Evolutionary conservation across 1,140 invertebrate species (phyloP).

Genomic region (Pteromalus puparum): DNA sequence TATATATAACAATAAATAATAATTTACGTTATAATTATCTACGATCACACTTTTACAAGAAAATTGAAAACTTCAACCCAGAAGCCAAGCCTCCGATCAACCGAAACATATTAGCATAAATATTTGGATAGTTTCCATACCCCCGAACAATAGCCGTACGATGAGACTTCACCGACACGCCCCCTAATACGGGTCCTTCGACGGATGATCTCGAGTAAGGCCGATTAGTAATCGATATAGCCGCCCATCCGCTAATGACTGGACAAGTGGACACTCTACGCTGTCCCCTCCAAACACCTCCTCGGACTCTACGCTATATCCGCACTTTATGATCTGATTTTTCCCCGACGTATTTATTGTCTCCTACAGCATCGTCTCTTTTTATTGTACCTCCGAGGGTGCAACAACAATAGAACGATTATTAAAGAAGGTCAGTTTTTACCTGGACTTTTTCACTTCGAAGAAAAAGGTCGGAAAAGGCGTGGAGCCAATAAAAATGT

Average conservation of each 20-base stretch:
- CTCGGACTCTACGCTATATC: not conserved
- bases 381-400: not conserved
- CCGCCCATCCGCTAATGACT: not conserved
- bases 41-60: too few species aligned
- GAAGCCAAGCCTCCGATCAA: not conserved
- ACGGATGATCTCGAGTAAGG: not conserved
- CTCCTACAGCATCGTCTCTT: not conserved
- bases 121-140: slow-evolving; percentile 5
- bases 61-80: not conserved
- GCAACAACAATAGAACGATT: not conserved
- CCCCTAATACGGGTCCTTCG: not conserved
- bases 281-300: not conserved
- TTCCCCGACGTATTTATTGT: not conserved
- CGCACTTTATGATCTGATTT: not conserved
- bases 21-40: too few species aligned
- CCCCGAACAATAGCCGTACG: not conserved
- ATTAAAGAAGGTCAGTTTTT: not conserved
- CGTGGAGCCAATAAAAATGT: not conserved
- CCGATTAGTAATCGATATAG: slow-evolving; percentile 35
- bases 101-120: slow-evolving; percentile 17
- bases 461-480: not conserved
- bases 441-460: not conserved
- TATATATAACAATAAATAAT: too few species aligned
- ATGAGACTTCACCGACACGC: not conserved
- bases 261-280: not conserved